Percentiles rank a stretch among this genome's conserved stretches.
phyloP scores from a whole-genome alignment of 1,140 invertebrate genomes.

The Drosophila prosaltans region DNA sequence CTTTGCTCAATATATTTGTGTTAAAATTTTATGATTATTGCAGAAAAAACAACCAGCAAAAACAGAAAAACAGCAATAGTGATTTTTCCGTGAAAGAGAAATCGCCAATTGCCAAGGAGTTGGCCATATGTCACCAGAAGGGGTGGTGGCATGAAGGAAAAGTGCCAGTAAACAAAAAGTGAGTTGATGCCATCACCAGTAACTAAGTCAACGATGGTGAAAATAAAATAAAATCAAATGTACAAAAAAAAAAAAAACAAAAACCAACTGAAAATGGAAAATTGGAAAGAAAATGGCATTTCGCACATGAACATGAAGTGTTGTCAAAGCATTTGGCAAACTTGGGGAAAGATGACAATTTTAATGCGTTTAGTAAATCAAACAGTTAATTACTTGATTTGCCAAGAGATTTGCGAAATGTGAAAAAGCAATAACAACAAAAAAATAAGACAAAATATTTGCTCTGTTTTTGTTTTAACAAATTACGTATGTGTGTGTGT shows the following conservation, averaged over 20 bases:
- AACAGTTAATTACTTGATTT: slow-evolving; percentile 79
- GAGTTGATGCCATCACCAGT: slow-evolving; percentile 43
- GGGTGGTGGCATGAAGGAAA: slow-evolving; percentile 31
- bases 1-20: slow-evolving; percentile 76
- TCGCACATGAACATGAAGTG: slow-evolving; percentile 52
- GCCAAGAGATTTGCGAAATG: slow-evolving; percentile 72
- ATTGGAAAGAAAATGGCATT: slow-evolving; percentile 31
- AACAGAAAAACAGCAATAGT: background rate
- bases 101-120: slow-evolving; percentile 61
- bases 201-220: slow-evolving; percentile 59
- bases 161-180: slow-evolving; percentile 44
- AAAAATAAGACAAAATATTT: slow-evolving; percentile 23
- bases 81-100: slow-evolving; percentile 74
- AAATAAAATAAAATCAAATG: slow-evolving; percentile 54
- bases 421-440: slow-evolving; percentile 24
- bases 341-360: slow-evolving; percentile 57
- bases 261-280: slow-evolving; percentile 36
- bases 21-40: slow-evolving; percentile 77
- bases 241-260: slow-evolving; percentile 33
- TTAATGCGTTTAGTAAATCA: slow-evolving; percentile 76
- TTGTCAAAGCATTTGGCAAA: slow-evolving; percentile 25
- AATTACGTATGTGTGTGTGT: background rate
- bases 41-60: slow-evolving; percentile 31
- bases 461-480: slow-evolving; percentile 32
- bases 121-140: slow-evolving; percentile 49